These are phyloP conservation scores for Temnothorax unifasciatus DNA, from an alignment of 2,888 invertebrate species.

Conservation along the genomic window DNA sequence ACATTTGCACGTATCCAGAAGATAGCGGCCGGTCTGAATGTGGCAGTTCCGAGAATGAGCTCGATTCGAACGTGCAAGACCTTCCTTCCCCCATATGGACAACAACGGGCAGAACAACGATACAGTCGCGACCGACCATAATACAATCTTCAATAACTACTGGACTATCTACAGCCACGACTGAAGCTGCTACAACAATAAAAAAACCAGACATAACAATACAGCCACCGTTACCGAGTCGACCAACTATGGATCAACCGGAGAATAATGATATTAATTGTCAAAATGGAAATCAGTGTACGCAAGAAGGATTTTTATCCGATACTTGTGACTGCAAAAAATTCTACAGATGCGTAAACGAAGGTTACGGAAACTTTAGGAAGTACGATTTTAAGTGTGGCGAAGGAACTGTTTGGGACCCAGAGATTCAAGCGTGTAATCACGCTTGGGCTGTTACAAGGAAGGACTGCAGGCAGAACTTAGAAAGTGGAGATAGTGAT, in stretches of 20 bases:
- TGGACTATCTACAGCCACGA: slow-evolving; percentile 40
- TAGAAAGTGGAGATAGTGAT: slow-evolving; percentile 46
- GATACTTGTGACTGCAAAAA: slow-evolving; percentile 85
- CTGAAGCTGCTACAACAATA: slow-evolving; percentile 42
- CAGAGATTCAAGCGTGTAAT: slow-evolving; percentile 88
- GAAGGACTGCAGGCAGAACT: slow-evolving; percentile 64
- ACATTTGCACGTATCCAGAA: slow-evolving; percentile 91
- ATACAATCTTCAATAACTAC: slow-evolving; percentile 26
- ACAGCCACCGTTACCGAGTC: slow-evolving; percentile 29
- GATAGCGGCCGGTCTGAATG: slow-evolving; percentile 91
- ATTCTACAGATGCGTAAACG: slow-evolving; percentile 86
- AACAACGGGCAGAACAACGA: slow-evolving; percentile 27
- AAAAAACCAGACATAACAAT: slow-evolving; percentile 24
- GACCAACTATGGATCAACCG: slow-evolving; percentile 30
- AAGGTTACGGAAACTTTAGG: slow-evolving; percentile 85
- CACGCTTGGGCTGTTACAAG: slow-evolving; percentile 86
- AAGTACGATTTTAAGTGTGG: slow-evolving; percentile 88
- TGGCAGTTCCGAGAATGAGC: slow-evolving; percentile 87
- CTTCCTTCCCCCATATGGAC: slow-evolving; percentile 42
- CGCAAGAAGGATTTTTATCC: slow-evolving; percentile 85
- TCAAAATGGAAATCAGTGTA: slow-evolving; percentile 76
- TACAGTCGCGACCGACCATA: background rate
- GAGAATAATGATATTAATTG: slow-evolving; percentile 25
- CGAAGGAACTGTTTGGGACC: slow-evolving; percentile 88
- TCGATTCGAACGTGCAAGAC: slow-evolving; percentile 81